Conservation (phyloP, 2,113 vertebrate genomes). For the Sorex araneus region DNA sequence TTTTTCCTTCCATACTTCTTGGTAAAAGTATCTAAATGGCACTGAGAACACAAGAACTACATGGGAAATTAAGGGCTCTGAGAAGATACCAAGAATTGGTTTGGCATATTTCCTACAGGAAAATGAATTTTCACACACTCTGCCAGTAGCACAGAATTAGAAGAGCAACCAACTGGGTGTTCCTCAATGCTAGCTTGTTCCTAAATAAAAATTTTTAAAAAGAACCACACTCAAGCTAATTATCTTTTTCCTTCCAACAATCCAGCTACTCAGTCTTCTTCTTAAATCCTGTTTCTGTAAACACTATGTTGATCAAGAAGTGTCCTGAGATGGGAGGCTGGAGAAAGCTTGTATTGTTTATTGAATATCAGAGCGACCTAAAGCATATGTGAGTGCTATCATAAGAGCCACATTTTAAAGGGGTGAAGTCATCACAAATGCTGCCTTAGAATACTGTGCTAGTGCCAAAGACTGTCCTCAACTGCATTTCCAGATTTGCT, state of each 20-base stretch:
- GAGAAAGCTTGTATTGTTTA: constrained; percentile 77
- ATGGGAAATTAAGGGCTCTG: constrained; percentile 67
- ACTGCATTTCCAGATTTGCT: constrained; percentile 80
- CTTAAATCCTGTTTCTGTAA: constrained; percentile 69
- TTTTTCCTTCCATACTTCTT: constrained; percentile 33
- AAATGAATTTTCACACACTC: constrained; percentile 70
- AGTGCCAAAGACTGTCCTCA: constrained; percentile 76
- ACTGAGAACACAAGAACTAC: constrained; percentile 75
- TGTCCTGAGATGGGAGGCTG: constrained; percentile 61
- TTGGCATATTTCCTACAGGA: constrained; percentile 77
- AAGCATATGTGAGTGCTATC: constrained; percentile 85
- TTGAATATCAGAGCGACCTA: constrained; percentile 71
- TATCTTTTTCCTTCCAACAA: constrained; percentile 67
- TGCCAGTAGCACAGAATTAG: constrained; percentile 69
- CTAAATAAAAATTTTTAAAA: constrained; percentile 68
- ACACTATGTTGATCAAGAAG: constrained; percentile 58
- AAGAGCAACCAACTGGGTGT: constrained; percentile 52
- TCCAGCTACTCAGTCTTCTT: constrained; percentile 58
- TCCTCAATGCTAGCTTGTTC: constrained; percentile 61
- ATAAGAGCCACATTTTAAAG: constrained; percentile 83
- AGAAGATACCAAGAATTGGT: constrained; percentile 79
- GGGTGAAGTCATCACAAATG: constrained; percentile 86
- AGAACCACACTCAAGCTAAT: constrained; percentile 46
- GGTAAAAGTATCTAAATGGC: constrained; percentile 67
- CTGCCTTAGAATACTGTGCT: constrained; percentile 67